Percentiles rank a stretch among this genome's conserved stretches.
phyloP scores from a whole-genome alignment of 2,888 invertebrate genomes.

The Cantharis flavilabris region DNA sequence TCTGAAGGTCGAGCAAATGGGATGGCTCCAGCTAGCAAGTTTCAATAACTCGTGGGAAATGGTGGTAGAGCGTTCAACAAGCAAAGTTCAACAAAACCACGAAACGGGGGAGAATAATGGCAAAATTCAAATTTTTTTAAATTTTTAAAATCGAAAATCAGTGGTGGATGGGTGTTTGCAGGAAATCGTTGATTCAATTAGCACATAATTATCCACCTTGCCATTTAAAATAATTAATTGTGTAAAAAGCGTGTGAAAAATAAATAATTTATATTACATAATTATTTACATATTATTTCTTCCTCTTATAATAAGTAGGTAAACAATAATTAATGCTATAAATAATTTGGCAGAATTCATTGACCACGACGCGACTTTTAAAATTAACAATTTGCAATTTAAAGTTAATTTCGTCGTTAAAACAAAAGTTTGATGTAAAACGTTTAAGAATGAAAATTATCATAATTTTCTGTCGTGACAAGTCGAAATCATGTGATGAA shows the following conservation, averaged over 20 bases:
- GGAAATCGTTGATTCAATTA: not conserved
- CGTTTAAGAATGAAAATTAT: not conserved
- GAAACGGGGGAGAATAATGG: not conserved
- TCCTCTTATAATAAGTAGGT: not conserved
- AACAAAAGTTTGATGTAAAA: not conserved
- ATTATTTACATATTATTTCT: not conserved
- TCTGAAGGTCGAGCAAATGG: not conserved
- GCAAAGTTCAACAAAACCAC: not conserved
- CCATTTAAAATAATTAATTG: not conserved
- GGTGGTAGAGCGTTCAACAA: constrained; percentile 1
- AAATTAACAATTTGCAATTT: not conserved
- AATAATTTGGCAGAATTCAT: not conserved
- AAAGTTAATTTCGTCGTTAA: not conserved
- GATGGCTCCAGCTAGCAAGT: not conserved
- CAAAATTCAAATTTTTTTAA: not conserved
- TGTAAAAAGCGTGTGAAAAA: not conserved
- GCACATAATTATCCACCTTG: not conserved
- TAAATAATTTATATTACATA: not conserved
- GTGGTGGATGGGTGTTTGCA: not conserved
- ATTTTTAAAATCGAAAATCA: not conserved
- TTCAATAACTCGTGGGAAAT: constrained; percentile 1
- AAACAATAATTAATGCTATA: not conserved
- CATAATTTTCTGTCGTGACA: not conserved
- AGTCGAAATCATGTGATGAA: not conserved
- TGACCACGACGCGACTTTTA: not conserved